Conservation (phyloP, 2,888 invertebrate species). For the Sminthurinus aureus region DNA sequence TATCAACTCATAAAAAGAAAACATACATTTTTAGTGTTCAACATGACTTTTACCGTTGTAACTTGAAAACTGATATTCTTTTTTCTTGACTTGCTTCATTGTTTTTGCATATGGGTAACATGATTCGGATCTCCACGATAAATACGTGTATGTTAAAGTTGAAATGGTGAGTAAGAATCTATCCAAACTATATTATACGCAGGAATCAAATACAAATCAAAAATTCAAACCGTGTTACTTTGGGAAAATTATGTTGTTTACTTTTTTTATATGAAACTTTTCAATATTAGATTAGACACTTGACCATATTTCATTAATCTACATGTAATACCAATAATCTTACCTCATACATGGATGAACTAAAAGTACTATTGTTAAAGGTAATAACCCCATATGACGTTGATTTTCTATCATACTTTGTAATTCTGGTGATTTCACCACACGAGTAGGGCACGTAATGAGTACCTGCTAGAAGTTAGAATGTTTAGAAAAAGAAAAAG, state of each 20-base stretch:
- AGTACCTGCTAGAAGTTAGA: conserved; percentile 45
- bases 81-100: conserved; percentile 44
- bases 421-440: conserved; percentile 51
- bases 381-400: conserved; percentile 53
- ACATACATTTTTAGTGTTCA: background rate
- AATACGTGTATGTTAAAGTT: conserved; percentile 38
- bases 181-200: conserved; percentile 50
- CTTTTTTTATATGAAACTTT: no score
- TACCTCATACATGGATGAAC: conserved; percentile 53
- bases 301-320: no score
- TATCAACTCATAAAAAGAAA: no score
- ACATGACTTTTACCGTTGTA: background rate
- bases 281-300: no score
- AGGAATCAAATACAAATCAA: no score
- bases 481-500: conserved; percentile 25
- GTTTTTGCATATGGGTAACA: conserved; percentile 46
- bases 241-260: background rate
- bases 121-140: conserved; percentile 44
- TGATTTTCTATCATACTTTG: conserved; percentile 44
- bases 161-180: conserved; percentile 35
- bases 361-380: conserved; percentile 45
- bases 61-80: background rate
- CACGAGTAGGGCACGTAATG: conserved; percentile 43
- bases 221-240: no score
- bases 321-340: no score